Percentiles rank a stretch among this genome's conserved stretches.
Conservation (phyloP, 2,888 invertebrate genomes). For the Andrena camellia region DNA sequence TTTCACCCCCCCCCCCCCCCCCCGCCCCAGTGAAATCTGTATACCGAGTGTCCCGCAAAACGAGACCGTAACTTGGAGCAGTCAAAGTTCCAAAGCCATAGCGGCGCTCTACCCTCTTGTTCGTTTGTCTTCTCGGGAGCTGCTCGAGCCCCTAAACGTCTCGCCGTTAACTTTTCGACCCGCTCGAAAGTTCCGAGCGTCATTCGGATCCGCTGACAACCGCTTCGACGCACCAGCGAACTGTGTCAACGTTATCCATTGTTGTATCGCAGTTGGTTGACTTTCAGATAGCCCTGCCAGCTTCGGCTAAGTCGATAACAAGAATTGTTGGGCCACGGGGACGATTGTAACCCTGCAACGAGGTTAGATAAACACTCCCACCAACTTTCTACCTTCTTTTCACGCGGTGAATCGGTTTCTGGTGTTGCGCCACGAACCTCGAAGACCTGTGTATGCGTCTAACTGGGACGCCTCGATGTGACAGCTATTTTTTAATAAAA, state of each 20-base stretch:
- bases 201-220: slow-evolving; percentile 5
- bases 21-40: not conserved
- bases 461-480: not conserved
- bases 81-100: not conserved
- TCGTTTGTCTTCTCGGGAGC: slow-evolving; percentile 4
- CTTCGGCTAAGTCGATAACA: slow-evolving; percentile 5
- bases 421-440: not conserved
- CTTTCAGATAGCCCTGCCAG: not conserved
- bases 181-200: slow-evolving; percentile 1
- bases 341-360: not conserved
- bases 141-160: slow-evolving; percentile 1
- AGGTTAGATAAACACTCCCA: not conserved
- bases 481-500: not conserved
- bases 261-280: slow-evolving; percentile 9
- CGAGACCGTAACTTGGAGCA: not conserved
- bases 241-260: slow-evolving; percentile 11
- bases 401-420: not conserved
- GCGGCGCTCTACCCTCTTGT: not conserved
- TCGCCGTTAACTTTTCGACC: slow-evolving; percentile 1
- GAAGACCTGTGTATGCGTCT: not conserved
- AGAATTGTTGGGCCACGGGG: not conserved
- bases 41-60: not conserved
- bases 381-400: not conserved
- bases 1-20: no score
- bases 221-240: not conserved